A percentile compares a stretch with the other conserved stretches of the same genome.
Conservation (phyloP, 2,888 invertebrate species). For the Agapostemon virescens region DNA sequence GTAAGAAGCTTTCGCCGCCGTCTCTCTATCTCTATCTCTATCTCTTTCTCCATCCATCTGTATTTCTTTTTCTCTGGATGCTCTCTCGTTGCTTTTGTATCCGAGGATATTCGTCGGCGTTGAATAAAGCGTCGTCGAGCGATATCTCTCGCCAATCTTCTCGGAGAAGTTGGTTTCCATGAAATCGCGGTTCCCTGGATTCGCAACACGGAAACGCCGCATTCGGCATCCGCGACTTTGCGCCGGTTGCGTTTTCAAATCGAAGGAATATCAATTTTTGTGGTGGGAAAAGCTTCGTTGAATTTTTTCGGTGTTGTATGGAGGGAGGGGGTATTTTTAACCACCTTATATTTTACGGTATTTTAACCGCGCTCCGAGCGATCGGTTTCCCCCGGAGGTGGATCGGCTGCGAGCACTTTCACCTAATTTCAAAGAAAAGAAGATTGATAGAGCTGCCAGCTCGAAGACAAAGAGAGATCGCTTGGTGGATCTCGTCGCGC, state of each 20-base stretch:
- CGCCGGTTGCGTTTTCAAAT: neutral
- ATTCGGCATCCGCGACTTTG: neutral
- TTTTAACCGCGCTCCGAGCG: neutral
- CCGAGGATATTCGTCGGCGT: neutral
- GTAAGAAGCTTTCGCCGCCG: neutral
- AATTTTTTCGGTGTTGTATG: too few relatives aligned
- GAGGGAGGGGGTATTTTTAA: neutral
- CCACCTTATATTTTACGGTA: too few relatives aligned
- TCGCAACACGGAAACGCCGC: neutral
- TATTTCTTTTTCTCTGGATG: neutral
- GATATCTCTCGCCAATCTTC: constrained; percentile 3
- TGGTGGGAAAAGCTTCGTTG: too few relatives aligned
- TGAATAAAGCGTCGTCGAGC: constrained; percentile 7
- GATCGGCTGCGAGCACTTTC: constrained; percentile 2
- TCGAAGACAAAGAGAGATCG: constrained; percentile 6
- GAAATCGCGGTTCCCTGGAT: constrained; percentile 4
- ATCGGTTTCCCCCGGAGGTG: neutral
- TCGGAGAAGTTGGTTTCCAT: constrained; percentile 24
- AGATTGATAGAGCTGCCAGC: constrained; percentile 5
- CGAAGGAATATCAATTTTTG: neutral
- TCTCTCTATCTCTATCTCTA: neutral
- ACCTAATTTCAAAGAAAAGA: constrained; percentile 1
- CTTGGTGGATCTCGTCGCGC: neutral
- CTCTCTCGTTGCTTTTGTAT: constrained; percentile 23
- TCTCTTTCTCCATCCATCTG: neutral